phyloP scores from a whole-genome alignment of 2,888 invertebrate genomes.

The Ennomos erosarius region DNA sequence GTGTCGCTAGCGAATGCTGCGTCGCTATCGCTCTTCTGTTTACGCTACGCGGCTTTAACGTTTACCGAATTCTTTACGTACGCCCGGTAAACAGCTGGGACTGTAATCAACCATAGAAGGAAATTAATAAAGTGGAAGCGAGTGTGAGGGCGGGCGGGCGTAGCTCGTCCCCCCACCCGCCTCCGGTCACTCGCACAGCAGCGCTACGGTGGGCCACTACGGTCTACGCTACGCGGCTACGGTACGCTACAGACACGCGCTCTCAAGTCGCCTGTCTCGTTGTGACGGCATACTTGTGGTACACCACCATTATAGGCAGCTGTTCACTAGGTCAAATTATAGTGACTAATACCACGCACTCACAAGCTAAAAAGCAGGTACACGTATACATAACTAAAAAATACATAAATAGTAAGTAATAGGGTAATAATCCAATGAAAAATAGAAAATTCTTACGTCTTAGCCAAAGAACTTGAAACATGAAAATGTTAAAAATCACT shows the following conservation, averaged over 20 bases:
- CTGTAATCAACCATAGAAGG: slow-evolving; percentile 85
- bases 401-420: neutral
- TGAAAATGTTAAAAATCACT: neutral
- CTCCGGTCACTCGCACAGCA: slow-evolving; percentile 49
- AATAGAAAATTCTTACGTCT: slow-evolving; percentile 9
- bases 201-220: slow-evolving; percentile 45
- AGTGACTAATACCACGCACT: slow-evolving; percentile 34
- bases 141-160: slow-evolving; percentile 49
- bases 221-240: slow-evolving; percentile 35
- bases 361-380: slow-evolving; percentile 47
- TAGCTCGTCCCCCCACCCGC: slow-evolving; percentile 59
- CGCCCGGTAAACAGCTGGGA: slow-evolving; percentile 88
- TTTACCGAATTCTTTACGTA: slow-evolving; percentile 80
- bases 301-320: slow-evolving; percentile 23
- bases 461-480: slow-evolving; percentile 2
- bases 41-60: slow-evolving; percentile 67
- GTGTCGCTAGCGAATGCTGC: slow-evolving; percentile 35
- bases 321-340: slow-evolving; percentile 24
- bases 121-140: slow-evolving; percentile 59
- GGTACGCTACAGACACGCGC: slow-evolving; percentile 31
- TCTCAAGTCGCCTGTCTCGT: neutral
- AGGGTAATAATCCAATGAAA: slow-evolving; percentile 1
- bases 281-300: neutral
- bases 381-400: slow-evolving; percentile 13
- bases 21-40: slow-evolving; percentile 55